Evolutionary conservation across 2,113 vertebrate species (phyloP), one percentile per base, ranked within the genome.

Genomic region (Serinus canaria): DNA sequence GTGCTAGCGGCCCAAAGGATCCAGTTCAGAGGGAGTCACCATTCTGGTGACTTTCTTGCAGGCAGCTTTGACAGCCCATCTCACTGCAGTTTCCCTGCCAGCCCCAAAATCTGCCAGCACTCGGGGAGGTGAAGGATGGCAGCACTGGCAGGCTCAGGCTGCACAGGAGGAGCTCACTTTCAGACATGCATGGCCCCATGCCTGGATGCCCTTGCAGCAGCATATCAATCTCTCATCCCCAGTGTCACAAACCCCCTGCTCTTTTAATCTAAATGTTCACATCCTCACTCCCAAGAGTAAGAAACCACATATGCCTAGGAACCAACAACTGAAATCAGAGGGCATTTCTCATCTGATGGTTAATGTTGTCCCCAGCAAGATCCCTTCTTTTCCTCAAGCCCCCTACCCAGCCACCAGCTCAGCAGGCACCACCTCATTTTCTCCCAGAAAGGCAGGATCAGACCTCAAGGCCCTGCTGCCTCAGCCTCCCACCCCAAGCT

Each of bases 1-100:
- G 0, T 47, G 7, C 6, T 56, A 64, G 5, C 13, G 60, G 19
- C 49, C 19, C 0, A 2, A 4, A 52, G 44, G 15, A 19, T 33
- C 25, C 0, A 0, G 3, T 53, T 73, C 62, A 85, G 55, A 82
- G 35, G 19, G 20, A 56, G 21, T 37, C 21, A 8, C 15, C 1
- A 2, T 58, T 78, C 31, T 69, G 20, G 17, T 8, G 20, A 53
- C 25, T 39, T 7, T 13, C 13, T 15, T 5, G 2, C 47, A 55
- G 31, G 52, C 66, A 79, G 44, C 7, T 72, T 39, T 60, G 52
- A 63, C 47, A 94, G 47, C 35, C 39, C 44, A 7, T 63, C 33
- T 35, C 9, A 52, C 35, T 2, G 0, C 23, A 63, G 44, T 15
- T 59, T 20, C 31, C 21, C 30, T 46, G 35, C 17, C 68, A 81